Evolutionary conservation across 2,888 invertebrate species (phyloP), one percentile per base, ranked within the genome.

Genomic region (Meteorus colon): DNA sequence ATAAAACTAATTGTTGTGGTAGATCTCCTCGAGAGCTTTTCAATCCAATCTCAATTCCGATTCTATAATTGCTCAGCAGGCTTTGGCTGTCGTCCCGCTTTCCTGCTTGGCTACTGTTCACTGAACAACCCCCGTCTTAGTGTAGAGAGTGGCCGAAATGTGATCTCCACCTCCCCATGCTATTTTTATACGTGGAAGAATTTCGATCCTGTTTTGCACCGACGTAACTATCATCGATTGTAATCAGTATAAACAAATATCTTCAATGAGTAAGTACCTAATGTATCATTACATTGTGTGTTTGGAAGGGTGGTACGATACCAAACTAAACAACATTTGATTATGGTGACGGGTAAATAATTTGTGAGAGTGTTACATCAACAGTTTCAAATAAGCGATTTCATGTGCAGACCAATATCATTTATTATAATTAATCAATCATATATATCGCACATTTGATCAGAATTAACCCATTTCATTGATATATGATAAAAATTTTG

Each of bases 41-140:
- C 84, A 84, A 81, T 79, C 81, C 75, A 81, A 86, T 85, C 86
- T 83, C 87, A 84, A 84, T 86, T 85, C 86, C 85, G 83, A 88
- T 83, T 88, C 89, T 89, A 89, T 89, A 89, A 89, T 89, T 89
- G 88, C 86, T 84, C 78, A 85, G 79, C 82, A 79, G 83, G 81
- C 84, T 84, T 88, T 89, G 89, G 89, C 89, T 86, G 74, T 82
- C 85, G 87, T 87, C 89, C 89, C 89, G 88, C 84, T 80, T 76
- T 79, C 55, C 55, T 19, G 55, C 55, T 55, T 55, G 55, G 55
- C 55, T 55, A 78, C 77, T 80, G 80, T 79, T 80, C 77, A 76
- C 81, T 78, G 82, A 77, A 80, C 81, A 83, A 83, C 84, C 85
- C 85, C 84, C 84, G 81, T 82, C 83, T n/a, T 4, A 76, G 80